Evolutionary conservation across 2,797 vertebrate genomes (phyloP).

Genomic region (Sarcoramphus papa): DNA sequence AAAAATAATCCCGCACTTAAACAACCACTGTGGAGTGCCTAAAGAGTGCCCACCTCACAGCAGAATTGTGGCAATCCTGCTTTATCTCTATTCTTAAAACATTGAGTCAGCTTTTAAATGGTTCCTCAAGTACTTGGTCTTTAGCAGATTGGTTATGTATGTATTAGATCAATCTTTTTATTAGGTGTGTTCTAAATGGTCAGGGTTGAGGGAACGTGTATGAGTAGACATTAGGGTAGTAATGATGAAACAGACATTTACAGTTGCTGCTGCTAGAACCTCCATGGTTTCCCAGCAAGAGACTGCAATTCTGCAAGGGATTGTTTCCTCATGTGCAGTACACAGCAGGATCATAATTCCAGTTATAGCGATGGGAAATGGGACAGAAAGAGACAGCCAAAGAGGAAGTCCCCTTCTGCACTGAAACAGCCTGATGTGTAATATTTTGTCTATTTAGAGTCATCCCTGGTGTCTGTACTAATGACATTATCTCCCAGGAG

Average conservation of each 20-base stretch:
- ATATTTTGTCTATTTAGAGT: neutral
- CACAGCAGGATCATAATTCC: neutral
- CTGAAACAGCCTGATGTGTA: neutral
- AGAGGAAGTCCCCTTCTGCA: neutral
- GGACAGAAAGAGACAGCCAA: neutral
- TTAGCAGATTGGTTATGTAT: neutral
- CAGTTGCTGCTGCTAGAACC: neutral
- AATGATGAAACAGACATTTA: neutral
- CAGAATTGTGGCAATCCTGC: neutral
- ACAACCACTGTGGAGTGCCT: neutral
- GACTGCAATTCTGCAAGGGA: neutral
- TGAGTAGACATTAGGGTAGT: neutral
- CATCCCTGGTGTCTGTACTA: neutral
- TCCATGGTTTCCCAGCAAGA: neutral
- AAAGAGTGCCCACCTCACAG: neutral
- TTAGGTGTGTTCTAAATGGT: neutral
- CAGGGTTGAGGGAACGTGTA: neutral
- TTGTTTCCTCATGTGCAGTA: neutral
- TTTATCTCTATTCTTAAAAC: neutral
- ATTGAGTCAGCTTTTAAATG: neutral
- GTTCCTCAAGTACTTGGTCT: neutral
- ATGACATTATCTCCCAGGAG: constrained; percentile 13
- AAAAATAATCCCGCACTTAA: neutral
- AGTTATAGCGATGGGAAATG: neutral
- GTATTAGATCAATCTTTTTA: neutral